These are phyloP conservation scores for Perccottus glenii DNA, from an alignment of 2,113 vertebrate genomes.

Conservation along the genomic window DNA sequence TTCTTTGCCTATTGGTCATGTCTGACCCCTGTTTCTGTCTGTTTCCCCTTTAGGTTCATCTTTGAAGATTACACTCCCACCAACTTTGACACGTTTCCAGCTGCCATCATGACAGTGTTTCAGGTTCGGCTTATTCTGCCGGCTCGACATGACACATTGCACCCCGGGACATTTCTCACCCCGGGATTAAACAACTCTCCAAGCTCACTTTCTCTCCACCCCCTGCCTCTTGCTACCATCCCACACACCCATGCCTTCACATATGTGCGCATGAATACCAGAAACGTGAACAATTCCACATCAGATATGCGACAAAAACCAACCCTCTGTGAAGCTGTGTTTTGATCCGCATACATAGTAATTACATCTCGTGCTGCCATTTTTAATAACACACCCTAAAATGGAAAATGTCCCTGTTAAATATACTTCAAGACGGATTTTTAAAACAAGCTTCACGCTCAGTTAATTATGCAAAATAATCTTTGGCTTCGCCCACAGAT, in stretches of 20 bases:
- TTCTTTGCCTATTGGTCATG: slow-evolving; percentile 50
- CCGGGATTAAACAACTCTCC: slow-evolving; percentile 74
- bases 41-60: slow-evolving; percentile 78
- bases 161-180: slow-evolving; percentile 75
- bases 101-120: slow-evolving; percentile 85
- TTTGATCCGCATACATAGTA: slow-evolving; percentile 52
- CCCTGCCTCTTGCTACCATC: slow-evolving; percentile 63
- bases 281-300: slow-evolving; percentile 60
- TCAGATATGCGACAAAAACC: slow-evolving; percentile 52
- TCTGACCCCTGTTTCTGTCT: slow-evolving; percentile 62
- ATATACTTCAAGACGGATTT: slow-evolving; percentile 24
- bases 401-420: slow-evolving; percentile 15
- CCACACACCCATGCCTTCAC: slow-evolving; percentile 69
- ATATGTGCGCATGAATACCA: slow-evolving; percentile 70
- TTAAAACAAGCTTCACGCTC: not conserved
- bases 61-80: slow-evolving; percentile 86
- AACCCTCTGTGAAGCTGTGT: slow-evolving; percentile 37
- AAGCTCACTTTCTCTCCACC: slow-evolving; percentile 56
- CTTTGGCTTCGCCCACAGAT: slow-evolving; percentile 79
- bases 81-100: slow-evolving; percentile 86
- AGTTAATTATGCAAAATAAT: slow-evolving; percentile 17
- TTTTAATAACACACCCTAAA: slow-evolving; percentile 30
- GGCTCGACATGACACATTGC: slow-evolving; percentile 73
- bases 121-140: slow-evolving; percentile 76
- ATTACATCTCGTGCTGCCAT: slow-evolving; percentile 40